These are phyloP conservation scores for Myotis myotis DNA, from an alignment of 2,797 vertebrate genomes.

Conservation along the genomic window DNA sequence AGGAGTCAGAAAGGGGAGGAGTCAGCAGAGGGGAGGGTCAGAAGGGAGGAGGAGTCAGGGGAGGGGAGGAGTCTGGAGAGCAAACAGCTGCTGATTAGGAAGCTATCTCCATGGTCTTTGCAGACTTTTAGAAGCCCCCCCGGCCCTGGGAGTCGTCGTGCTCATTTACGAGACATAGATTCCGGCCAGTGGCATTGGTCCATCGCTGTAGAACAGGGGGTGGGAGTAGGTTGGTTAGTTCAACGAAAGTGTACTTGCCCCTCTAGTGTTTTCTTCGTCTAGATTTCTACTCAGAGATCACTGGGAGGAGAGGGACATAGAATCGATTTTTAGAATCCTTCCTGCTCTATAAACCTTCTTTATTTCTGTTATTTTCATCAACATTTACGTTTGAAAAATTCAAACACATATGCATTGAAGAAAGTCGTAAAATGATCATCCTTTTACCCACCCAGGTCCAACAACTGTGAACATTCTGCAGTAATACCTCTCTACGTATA, in stretches of 20 bases:
- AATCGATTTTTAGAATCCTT: neutral
- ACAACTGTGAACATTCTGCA: neutral
- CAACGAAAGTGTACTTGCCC: neutral
- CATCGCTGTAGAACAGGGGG: neutral
- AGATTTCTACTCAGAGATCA: neutral
- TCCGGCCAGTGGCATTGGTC: neutral
- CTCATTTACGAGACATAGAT: neutral
- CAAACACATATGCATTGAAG: neutral
- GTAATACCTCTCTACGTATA: neutral
- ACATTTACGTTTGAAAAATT: neutral
- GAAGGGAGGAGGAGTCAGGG: too few species aligned
- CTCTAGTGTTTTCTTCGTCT: neutral
- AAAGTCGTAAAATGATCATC: neutral
- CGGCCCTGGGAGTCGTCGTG: neutral
- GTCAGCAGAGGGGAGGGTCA: too few species aligned
- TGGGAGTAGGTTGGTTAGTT: neutral
- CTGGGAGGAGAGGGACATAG: neutral
- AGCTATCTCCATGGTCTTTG: neutral
- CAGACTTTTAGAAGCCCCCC: accelerated
- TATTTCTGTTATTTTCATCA: neutral
- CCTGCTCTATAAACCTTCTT: neutral
- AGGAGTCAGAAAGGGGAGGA: too few species aligned
- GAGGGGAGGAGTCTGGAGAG: too few species aligned
- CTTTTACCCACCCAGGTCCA: neutral
- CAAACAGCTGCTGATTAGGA: neutral